Evolutionary conservation across 2,888 invertebrate genomes (phyloP).

Genomic region (Liposcelis brunnea): DNA sequence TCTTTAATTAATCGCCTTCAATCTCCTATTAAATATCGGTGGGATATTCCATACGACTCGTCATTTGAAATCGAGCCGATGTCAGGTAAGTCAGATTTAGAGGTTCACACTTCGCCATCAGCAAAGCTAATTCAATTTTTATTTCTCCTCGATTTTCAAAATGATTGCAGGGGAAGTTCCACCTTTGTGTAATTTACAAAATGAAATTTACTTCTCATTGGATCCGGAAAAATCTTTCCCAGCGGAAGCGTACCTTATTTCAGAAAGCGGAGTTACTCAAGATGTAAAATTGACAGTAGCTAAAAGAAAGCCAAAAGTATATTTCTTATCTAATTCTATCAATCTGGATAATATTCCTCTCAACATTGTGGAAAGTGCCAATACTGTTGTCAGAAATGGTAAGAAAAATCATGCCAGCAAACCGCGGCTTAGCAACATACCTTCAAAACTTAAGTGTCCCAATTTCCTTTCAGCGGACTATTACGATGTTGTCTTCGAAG

Average conservation of each 20-base stretch:
- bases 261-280: slow-evolving; percentile 22
- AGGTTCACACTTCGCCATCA: too few relatives aligned
- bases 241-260: slow-evolving; percentile 22
- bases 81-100: too few relatives aligned
- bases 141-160: neutral
- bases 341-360: slow-evolving; percentile 24
- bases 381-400: slow-evolving; percentile 18
- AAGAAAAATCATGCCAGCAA: too few relatives aligned
- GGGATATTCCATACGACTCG: slow-evolving; percentile 31
- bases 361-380: slow-evolving; percentile 20
- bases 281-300: slow-evolving; percentile 18
- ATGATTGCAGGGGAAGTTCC: slow-evolving; percentile 5
- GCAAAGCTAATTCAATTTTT: too few relatives aligned
- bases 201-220: too few relatives aligned
- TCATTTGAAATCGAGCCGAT: slow-evolving; percentile 34
- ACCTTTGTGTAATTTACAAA: neutral
- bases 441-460: too few relatives aligned
- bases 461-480: too few relatives aligned
- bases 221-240: slow-evolving; percentile 13
- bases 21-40: slow-evolving; percentile 32
- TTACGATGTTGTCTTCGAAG: slow-evolving; percentile 5
- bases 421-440: too few relatives aligned
- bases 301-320: slow-evolving; percentile 15
- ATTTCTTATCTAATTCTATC: slow-evolving; percentile 18
- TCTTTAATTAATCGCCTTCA: slow-evolving; percentile 36